Evolutionary conservation across 1,140 invertebrate species (phyloP).

Genomic region (Wasmannia auropunctata): DNA sequence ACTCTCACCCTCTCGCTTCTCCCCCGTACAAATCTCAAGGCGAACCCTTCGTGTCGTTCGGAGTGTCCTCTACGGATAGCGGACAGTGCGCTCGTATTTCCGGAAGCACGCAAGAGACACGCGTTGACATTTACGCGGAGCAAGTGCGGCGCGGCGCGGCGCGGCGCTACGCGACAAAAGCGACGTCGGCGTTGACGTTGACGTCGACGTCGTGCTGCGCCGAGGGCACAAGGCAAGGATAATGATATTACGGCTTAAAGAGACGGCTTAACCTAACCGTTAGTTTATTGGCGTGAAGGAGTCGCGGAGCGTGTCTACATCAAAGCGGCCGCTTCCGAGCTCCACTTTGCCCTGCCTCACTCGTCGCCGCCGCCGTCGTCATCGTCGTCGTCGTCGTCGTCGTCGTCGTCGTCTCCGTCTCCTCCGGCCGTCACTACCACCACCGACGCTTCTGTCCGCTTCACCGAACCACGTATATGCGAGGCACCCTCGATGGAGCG

Average conservation of each 20-base stretch:
- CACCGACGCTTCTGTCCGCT: constrained; percentile 55
- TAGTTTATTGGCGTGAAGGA: constrained; percentile 85
- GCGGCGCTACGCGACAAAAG: constrained; percentile 20
- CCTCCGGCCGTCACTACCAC: not conserved
- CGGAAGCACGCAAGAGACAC: constrained; percentile 3
- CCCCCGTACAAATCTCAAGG: not conserved
- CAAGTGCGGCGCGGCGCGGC: not conserved
- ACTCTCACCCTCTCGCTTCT: not conserved
- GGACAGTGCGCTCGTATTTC: constrained; percentile 1
- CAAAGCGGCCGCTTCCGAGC: constrained; percentile 77
- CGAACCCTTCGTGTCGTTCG: not conserved
- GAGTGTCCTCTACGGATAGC: not conserved
- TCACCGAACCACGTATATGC: constrained; percentile 51
- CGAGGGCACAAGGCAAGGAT: constrained; percentile 77
- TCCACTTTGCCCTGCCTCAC: constrained; percentile 65
- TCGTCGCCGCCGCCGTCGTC: constrained; percentile 11
- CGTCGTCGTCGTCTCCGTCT: constrained; percentile 22
- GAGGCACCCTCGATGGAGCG: constrained; percentile 27
- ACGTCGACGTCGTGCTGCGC: not conserved
- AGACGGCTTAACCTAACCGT: constrained; percentile 81
- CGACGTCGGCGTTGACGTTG: constrained; percentile 15
- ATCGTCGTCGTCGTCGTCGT: not conserved
- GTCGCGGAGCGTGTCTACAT: constrained; percentile 83
- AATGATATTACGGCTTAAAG: constrained; percentile 83
- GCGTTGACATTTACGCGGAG: not conserved